Conservation (phyloP, 2,113 vertebrate genomes). For the Pimephales promelas region DNA sequence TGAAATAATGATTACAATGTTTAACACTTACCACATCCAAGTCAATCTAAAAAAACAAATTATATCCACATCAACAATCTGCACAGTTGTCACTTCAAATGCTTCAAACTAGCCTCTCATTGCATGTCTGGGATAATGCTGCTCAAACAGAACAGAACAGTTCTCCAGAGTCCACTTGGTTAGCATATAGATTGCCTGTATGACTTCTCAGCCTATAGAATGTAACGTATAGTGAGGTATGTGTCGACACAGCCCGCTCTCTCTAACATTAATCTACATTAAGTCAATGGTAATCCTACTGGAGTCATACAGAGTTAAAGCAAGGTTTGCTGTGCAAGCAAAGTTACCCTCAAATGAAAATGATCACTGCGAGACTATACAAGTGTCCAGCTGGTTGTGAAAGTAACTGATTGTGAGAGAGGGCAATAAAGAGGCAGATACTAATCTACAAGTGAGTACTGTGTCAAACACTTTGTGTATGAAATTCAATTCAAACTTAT, state of each 20-base stretch:
- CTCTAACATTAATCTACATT: slow-evolving; percentile 47
- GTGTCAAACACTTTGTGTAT: not conserved
- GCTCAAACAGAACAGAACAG: slow-evolving; percentile 39
- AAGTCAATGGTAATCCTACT: slow-evolving; percentile 42
- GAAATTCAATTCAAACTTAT: too few species aligned
- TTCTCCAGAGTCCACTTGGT: slow-evolving; percentile 46
- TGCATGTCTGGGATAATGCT: not conserved
- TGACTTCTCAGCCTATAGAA: slow-evolving; percentile 44
- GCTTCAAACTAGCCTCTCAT: not conserved
- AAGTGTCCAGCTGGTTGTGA: not conserved
- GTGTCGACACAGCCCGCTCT: slow-evolving; percentile 14
- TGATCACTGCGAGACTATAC: not conserved
- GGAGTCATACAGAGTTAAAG: slow-evolving; percentile 33
- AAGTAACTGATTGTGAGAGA: slow-evolving; percentile 12
- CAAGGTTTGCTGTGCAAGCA: slow-evolving; percentile 34
- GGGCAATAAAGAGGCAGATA: not conserved
- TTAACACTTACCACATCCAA: not conserved
- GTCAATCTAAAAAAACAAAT: not conserved
- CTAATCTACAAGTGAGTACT: not conserved
- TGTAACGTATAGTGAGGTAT: slow-evolving; percentile 31
- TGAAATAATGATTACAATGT: not conserved
- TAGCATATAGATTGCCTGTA: slow-evolving; percentile 45
- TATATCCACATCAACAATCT: not conserved
- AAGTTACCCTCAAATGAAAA: slow-evolving; percentile 27
- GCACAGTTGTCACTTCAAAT: not conserved